Base-by-base conservation (phyloP, 1,140 invertebrate genomes). In the Kradibia gibbosae region DNA sequence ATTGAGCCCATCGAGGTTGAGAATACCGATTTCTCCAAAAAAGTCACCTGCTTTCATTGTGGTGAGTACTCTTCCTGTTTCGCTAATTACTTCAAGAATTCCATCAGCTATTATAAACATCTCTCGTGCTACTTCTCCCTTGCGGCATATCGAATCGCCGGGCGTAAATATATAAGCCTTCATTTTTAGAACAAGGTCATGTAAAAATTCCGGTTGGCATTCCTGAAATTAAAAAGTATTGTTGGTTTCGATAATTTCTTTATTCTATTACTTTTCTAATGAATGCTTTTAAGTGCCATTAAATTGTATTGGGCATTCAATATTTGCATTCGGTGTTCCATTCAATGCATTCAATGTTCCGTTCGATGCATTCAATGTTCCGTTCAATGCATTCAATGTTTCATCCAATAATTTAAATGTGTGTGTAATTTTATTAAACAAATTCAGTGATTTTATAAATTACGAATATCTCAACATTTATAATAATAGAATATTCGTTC, bases 31-130 rank as follows among this genome's bases (percentile, higher is more conserved):
- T 92, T 99, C 98, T 10, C 98, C 98, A 87, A 99, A 99, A 91
- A 99, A 99, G 90, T 99, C 98, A 0, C 98, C 98, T 20, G 98
- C 97, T 88, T 98, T 97, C 97, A 99, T 99, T 67, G 97, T 97
- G 0, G 98, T 98, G 15, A 99, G 91, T 0, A 99, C 97, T 87
- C 96, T 94, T 3, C 97, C 97, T 48, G 95, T 96, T 90, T 99
- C 98, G 88, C 97, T 99, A 84, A 97, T 96, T 20, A 99, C 98
- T 92, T 99, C 98, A 36, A 99, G 92, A 84, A 99, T 98, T 11
- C 98, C 98, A 90, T 99, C 98, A 15, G 98, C 98, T 86, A 99
- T 99, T 86, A 99, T 99, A 87, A 99, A 99, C 98, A 99, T 99
- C 92, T 99, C 98, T 85, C 98, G 92, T 0, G 98, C 98, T 20